Evolutionary conservation across 2,113 vertebrate genomes (phyloP).

Genomic region (Meriones unguiculatus): DNA sequence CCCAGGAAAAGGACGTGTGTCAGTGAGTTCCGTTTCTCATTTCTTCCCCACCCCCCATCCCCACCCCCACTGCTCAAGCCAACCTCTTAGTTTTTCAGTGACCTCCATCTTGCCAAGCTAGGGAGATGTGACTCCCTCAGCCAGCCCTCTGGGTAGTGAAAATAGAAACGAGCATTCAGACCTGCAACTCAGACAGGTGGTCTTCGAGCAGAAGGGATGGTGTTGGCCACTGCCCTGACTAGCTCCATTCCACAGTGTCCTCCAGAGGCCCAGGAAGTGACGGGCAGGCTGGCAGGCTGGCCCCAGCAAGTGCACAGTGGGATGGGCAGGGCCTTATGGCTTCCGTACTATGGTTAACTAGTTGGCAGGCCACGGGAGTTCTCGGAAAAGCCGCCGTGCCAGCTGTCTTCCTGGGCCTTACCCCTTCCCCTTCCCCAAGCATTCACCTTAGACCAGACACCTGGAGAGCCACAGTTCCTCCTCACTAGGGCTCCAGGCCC

Average conservation of each 20-base stretch:
- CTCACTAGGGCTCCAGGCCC: accelerated
- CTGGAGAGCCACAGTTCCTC: background rate
- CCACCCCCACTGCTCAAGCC: background rate
- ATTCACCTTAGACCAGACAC: background rate
- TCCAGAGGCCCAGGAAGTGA: background rate
- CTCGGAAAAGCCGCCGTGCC: background rate
- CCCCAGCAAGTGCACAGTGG: accelerated
- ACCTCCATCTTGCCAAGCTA: accelerated
- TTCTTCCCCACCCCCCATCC: too few relatives aligned
- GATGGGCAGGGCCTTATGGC: background rate
- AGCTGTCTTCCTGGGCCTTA: background rate
- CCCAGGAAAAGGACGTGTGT: accelerated
- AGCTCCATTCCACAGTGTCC: background rate
- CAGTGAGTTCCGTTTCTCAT: background rate
- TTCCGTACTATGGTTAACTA: background rate
- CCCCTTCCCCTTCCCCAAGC: background rate
- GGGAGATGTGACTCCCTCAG: too few relatives aligned
- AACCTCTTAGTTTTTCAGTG: background rate
- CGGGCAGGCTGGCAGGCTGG: accelerated
- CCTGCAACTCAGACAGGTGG: accelerated
- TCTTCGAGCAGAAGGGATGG: accelerated
- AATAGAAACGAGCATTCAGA: background rate
- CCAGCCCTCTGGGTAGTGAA: too few relatives aligned
- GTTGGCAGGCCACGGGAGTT: background rate
- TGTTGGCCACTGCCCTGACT: background rate